A percentile compares a stretch with the other conserved stretches of the same genome.
Evolutionary conservation across 2,888 invertebrate species (phyloP).

Genomic region (Ochropacha duplaris): DNA sequence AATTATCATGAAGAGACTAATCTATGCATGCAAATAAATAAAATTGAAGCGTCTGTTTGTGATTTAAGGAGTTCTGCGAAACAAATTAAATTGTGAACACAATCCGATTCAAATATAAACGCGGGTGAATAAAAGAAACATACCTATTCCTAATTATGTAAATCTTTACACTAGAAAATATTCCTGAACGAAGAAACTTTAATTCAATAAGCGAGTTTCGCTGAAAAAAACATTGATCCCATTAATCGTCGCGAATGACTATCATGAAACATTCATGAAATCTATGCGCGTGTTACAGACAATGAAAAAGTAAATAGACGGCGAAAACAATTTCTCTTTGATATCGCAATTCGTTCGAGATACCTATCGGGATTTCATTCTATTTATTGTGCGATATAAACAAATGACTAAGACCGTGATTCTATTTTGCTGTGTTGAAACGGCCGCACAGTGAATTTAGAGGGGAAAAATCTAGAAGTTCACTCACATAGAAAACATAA

Average conservation of each 20-base stretch:
- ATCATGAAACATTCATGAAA: neutral
- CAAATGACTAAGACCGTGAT: neutral
- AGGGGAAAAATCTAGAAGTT: neutral
- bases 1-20: too few relatives aligned
- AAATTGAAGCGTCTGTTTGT: too few relatives aligned
- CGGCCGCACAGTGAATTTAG: neutral
- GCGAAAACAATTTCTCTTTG: neutral
- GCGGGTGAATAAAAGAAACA: too few relatives aligned
- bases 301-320: neutral
- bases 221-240: neutral
- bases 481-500: too few relatives aligned
- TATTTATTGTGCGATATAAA: conserved; percentile 2
- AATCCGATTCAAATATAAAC: too few relatives aligned
- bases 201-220: neutral
- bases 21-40: too few relatives aligned
- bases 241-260: neutral
- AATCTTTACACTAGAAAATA: too few relatives aligned
- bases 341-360: neutral
- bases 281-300: neutral
- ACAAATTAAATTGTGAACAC: too few relatives aligned
- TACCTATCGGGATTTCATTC: neutral
- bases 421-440: neutral
- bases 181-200: neutral
- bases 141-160: too few relatives aligned
- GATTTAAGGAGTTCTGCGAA: too few relatives aligned